Base-by-base conservation (phyloP, 2,888 invertebrate genomes). In the Cremastinae sp. region DNA sequence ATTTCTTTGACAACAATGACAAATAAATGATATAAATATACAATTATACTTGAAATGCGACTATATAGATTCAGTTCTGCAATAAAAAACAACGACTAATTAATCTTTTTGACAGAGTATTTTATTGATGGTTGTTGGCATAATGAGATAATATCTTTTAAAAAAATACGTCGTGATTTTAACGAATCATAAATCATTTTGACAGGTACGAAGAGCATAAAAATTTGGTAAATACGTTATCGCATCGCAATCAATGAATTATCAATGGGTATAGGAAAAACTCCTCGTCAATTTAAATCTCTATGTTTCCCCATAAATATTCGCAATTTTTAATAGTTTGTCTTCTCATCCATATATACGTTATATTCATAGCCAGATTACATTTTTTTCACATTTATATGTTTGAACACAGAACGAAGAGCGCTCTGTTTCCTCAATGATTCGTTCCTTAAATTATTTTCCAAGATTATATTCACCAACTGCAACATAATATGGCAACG, bases 161-260 rank as follows among this genome's bases (percentile, higher is more conserved):
- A 22, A 76, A 59, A 69, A 75, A 80, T 65, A 36, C 65, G 66
- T 34, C 49, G 56, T 49, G 62, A 62, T 71, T 65, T 69, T 41
- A 28, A 12, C 5, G 16, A 45, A 12, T 34, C 51, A 51, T 61
- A 61, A 61, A 61, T 70, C 59, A 61, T 51, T 53, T 2, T 45
- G 53, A 70, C 59, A 70, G 59, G 34, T 28, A 61, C 51, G 51
- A 43, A 58, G 41, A 28, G 59, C 41, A 34, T 14, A 20, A 20
- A n/a, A 12, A 34, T 41, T 43, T 14, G 22, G 14, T 75, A 82
- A 74, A 38, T 49, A 49, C 12, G 34, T 49, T 20, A 69, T 51
- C n/a, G 51, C 14, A 51, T 58, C 28, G 10, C 28, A 16, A 53
- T 61, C 38, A 28, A 34, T 59, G 51, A 61, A 61, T 69, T 38